phyloP scores from a whole-genome alignment of 2,113 vertebrate species.

The Pollimyrus isidori region DNA sequence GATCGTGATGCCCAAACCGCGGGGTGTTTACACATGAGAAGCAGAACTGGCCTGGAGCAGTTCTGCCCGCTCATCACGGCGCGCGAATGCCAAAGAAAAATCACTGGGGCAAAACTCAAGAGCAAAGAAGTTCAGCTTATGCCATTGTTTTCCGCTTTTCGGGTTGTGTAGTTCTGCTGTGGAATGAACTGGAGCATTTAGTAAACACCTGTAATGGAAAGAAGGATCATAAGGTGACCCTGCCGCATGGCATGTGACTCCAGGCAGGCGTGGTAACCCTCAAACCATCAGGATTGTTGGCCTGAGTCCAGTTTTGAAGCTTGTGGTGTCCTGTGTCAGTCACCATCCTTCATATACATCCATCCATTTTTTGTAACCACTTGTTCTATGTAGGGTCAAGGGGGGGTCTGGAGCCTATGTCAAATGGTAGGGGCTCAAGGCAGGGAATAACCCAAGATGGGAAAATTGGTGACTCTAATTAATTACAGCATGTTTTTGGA shows the following conservation, averaged over 20 bases:
- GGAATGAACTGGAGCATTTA: background rate
- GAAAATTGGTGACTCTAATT: background rate
- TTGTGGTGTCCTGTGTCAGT: background rate
- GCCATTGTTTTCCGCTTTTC: background rate
- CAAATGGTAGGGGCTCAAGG: background rate
- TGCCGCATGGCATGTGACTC: background rate
- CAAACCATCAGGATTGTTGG: background rate
- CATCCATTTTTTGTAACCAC: background rate
- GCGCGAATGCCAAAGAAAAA: background rate
- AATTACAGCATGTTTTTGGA: background rate
- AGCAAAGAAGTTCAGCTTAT: background rate
- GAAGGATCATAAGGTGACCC: background rate
- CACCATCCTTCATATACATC: conserved; percentile 1
- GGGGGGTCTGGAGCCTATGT: background rate
- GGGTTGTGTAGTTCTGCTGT: background rate
- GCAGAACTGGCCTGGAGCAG: background rate
- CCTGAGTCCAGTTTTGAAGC: background rate
- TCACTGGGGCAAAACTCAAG: background rate
- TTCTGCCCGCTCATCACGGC: background rate
- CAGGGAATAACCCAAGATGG: background rate
- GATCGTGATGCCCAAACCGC: background rate
- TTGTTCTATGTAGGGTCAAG: background rate
- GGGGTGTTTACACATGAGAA: background rate
- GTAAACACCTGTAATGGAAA: background rate
- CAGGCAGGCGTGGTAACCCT: background rate